Conservation (phyloP, 2,888 invertebrate species). For the Sarcophaga rosellei region DNA sequence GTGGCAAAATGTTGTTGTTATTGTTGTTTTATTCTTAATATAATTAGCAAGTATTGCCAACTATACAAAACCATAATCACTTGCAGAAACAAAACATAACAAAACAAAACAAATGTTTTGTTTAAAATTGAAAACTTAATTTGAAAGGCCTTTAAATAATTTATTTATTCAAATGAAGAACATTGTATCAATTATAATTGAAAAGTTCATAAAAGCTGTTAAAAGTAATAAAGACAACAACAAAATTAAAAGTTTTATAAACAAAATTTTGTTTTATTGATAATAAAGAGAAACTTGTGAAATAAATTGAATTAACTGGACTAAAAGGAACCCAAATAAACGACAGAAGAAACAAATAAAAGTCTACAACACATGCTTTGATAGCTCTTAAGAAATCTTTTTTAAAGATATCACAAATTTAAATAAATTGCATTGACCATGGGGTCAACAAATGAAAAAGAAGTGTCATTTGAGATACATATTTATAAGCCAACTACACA, state of each 20-base stretch:
- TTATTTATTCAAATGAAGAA: neutral
- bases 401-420: neutral
- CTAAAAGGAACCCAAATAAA: too few relatives aligned
- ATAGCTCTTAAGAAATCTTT: neutral
- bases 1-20: slow-evolving; percentile 10
- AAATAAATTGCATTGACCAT: slow-evolving; percentile 2
- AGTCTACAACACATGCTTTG: too few relatives aligned
- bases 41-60: neutral
- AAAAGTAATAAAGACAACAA: neutral
- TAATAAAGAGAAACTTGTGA: neutral
- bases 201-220: slow-evolving; percentile 5
- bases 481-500: too few relatives aligned
- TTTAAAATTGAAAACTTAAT: slow-evolving; percentile 13
- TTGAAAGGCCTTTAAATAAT: neutral
- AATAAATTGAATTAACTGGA: neutral
- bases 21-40: neutral
- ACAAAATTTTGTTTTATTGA: neutral
- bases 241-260: neutral
- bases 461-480: too few relatives aligned
- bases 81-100: neutral
- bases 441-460: too few relatives aligned
- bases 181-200: slow-evolving; percentile 29
- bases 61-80: neutral
- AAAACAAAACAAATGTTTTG: neutral
- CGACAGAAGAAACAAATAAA: too few relatives aligned